Conservation (phyloP, 2,888 invertebrate species). For the Deilephila elpenor region DNA sequence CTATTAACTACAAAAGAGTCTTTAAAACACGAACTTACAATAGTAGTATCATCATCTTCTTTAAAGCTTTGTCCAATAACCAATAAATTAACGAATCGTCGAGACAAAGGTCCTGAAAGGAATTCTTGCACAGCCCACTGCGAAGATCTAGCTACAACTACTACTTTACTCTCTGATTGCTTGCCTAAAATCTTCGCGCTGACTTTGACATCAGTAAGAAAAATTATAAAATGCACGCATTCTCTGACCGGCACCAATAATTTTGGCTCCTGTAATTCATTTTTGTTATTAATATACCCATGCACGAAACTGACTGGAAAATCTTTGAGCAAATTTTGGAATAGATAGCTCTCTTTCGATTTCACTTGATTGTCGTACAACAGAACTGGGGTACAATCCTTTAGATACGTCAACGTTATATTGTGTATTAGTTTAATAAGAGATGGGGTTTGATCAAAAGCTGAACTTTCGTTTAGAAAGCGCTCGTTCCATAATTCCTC, state of each 20-base stretch:
- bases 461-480: conserved; percentile 70
- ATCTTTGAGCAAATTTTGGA: conserved; percentile 84
- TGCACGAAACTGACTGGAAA: conserved; percentile 86
- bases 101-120: conserved; percentile 85
- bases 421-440: conserved; percentile 85
- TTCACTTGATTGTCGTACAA: conserved; percentile 87
- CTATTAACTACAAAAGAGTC: neutral
- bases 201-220: conserved; percentile 86
- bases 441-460: conserved; percentile 83
- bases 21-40: conserved; percentile 64
- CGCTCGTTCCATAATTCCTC: conserved; percentile 82
- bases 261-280: conserved; percentile 73
- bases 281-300: conserved; percentile 84
- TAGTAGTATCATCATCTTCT: conserved; percentile 68
- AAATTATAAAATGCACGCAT: conserved; percentile 87
- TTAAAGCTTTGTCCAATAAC: conserved; percentile 88
- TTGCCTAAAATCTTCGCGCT: conserved; percentile 85
- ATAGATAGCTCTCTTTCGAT: conserved; percentile 80
- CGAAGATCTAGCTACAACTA: conserved; percentile 88
- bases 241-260: conserved; percentile 71
- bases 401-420: conserved; percentile 85
- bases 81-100: conserved; percentile 88
- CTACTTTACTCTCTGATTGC: conserved; percentile 86
- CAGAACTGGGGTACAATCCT: conserved; percentile 87
- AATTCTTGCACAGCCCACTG: conserved; percentile 91